A percentile compares a stretch with the other conserved stretches of the same genome.
Conservation (phyloP, 2,113 vertebrate species). For the Emydocephalus ijimae region DNA sequence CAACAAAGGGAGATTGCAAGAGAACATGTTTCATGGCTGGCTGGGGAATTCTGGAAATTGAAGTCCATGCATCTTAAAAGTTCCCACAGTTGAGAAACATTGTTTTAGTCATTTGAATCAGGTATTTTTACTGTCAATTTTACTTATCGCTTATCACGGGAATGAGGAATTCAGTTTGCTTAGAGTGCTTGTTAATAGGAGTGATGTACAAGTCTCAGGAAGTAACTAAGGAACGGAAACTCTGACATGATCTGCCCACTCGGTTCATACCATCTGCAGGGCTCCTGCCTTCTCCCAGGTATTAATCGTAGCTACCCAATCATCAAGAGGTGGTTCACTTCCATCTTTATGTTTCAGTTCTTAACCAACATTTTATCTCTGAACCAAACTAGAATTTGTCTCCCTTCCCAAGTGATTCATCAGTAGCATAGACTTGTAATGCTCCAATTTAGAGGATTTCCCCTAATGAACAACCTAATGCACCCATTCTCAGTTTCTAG, state of each 20-base stretch:
- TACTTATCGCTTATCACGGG: not conserved
- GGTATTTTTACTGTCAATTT: not conserved
- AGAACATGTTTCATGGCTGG: too few relatives aligned
- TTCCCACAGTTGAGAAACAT: too few relatives aligned
- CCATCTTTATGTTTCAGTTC: not conserved
- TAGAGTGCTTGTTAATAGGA: not conserved
- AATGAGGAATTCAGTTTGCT: not conserved
- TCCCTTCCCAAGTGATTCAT: not conserved
- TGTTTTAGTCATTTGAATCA: not conserved
- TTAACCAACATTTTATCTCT: not conserved
- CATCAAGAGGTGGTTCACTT: not conserved
- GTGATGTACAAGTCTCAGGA: not conserved
- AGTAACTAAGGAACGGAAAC: not conserved
- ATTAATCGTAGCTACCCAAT: not conserved
- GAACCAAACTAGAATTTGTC: not conserved
- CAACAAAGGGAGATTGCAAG: not conserved
- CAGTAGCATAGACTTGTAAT: not conserved
- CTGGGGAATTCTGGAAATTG: too few relatives aligned
- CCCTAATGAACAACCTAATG: not conserved
- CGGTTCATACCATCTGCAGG: not conserved
- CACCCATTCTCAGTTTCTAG: not conserved
- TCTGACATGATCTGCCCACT: not conserved
- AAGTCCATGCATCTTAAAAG: too few relatives aligned
- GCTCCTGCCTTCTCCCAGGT: not conserved
- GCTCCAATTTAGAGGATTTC: not conserved